A percentile compares a stretch with the other conserved stretches of the same genome.
Conservation (phyloP, 92 coral and sea anemone genomes). For the Palythoa grandis region DNA sequence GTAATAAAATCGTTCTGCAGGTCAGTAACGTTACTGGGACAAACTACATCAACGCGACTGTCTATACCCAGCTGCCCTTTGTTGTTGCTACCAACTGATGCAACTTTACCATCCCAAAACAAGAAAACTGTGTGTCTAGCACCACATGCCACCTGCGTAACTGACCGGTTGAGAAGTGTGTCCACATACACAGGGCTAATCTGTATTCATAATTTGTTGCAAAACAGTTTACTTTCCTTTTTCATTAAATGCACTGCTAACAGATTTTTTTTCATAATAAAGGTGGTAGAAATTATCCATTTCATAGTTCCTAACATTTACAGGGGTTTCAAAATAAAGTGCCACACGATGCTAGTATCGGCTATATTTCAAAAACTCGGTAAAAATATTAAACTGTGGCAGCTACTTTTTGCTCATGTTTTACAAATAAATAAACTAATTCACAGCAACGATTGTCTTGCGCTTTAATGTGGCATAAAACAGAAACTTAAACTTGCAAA, state of each 20-base stretch:
- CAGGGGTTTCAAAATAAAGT: too few relatives aligned
- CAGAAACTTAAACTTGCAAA: too few relatives aligned
- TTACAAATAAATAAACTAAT: too few relatives aligned
- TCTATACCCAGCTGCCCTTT: constrained; percentile 93
- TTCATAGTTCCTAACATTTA: too few relatives aligned
- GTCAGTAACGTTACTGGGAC: constrained; percentile 74
- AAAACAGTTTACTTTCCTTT: neutral
- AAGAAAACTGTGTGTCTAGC: constrained; percentile 94
- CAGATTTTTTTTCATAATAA: too few relatives aligned
- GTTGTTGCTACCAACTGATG: constrained; percentile 92
- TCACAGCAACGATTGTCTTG: too few relatives aligned
- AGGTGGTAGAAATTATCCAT: too few relatives aligned
- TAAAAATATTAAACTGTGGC: too few relatives aligned
- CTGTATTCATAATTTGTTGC: constrained; percentile 45
- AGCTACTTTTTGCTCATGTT: too few relatives aligned
- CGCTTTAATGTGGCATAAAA: too few relatives aligned
- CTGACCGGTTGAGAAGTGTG: constrained; percentile 77
- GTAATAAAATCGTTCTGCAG: constrained; percentile 44
- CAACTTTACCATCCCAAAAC: constrained; percentile 78
- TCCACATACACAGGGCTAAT: constrained; percentile 85
- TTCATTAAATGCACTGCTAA: neutral
- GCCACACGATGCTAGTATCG: too few relatives aligned
- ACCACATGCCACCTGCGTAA: constrained; percentile 93
- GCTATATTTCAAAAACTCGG: too few relatives aligned
- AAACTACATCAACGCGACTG: constrained; percentile 65